These are phyloP conservation scores for Polymixis lichenea DNA, from an alignment of 2,888 invertebrate species.

Conservation along the genomic window DNA sequence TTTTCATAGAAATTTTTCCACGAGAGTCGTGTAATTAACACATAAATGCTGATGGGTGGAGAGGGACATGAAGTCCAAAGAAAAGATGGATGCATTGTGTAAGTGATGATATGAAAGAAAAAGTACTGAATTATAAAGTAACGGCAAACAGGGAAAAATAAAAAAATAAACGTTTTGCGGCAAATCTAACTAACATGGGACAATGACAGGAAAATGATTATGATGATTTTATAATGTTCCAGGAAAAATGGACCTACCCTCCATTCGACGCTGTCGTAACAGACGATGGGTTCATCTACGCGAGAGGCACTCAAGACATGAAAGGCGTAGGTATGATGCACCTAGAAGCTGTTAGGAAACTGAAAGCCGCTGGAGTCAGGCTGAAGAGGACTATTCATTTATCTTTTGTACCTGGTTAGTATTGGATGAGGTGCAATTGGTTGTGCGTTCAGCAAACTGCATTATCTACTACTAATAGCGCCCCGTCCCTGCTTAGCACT, in stretches of 20 bases:
- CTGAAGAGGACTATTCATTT: conserved; percentile 92
- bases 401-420: conserved; percentile 92
- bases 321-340: conserved; percentile 93
- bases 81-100: too few species aligned
- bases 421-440: not conserved
- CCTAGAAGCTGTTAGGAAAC: conserved; percentile 92
- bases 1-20: too few species aligned
- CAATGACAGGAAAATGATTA: not conserved
- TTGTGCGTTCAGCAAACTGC: not conserved
- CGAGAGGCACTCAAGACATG: conserved; percentile 96
- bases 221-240: conserved; percentile 71
- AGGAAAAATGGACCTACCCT: conserved; percentile 96
- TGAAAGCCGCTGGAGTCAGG: conserved; percentile 87
- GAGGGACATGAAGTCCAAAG: too few species aligned
- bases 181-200: not conserved
- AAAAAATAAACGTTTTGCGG: not conserved
- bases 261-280: conserved; percentile 96
- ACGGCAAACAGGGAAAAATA: too few species aligned
- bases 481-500: not conserved
- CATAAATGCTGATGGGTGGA: too few species aligned
- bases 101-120: too few species aligned
- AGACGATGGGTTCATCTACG: conserved; percentile 95
- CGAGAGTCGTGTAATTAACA: too few species aligned
- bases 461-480: not conserved
- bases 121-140: too few species aligned